These are phyloP conservation scores for Lagodon rhomboides DNA, from an alignment of 2,797 vertebrate species.

Conservation along the genomic window DNA sequence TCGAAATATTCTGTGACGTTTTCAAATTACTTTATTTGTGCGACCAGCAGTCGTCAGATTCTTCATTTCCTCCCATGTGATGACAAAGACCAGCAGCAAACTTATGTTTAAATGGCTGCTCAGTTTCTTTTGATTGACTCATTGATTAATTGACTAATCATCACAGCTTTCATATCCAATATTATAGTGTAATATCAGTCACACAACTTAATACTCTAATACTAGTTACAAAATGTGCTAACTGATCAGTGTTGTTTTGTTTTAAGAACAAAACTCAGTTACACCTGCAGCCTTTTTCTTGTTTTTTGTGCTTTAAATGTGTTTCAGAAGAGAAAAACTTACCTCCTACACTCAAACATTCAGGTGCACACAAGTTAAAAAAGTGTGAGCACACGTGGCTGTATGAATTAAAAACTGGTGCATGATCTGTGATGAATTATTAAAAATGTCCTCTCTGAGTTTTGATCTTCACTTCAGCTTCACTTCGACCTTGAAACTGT, in stretches of 20 bases:
- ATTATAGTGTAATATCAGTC: background rate
- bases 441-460: background rate
- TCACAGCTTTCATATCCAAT: no score
- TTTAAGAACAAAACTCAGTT: background rate
- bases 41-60: no score
- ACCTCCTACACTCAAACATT: conserved; percentile 1
- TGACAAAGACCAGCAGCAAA: no score
- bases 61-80: no score
- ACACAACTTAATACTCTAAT: background rate
- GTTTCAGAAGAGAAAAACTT: background rate
- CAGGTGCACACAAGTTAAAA: background rate
- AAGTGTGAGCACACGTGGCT: conserved; percentile 12
- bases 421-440: background rate
- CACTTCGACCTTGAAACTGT: background rate
- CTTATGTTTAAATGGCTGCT: no score
- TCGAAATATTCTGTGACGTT: no score
- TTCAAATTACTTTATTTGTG: no score
- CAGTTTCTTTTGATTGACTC: no score
- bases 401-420: background rate
- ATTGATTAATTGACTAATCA: no score
- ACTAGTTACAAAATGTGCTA: background rate
- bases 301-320: background rate
- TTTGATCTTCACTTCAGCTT: background rate
- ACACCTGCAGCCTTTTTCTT: no score
- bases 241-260: background rate